phyloP scores from a whole-genome alignment of 2,888 invertebrate species.

The Oligia fasciuncula region DNA sequence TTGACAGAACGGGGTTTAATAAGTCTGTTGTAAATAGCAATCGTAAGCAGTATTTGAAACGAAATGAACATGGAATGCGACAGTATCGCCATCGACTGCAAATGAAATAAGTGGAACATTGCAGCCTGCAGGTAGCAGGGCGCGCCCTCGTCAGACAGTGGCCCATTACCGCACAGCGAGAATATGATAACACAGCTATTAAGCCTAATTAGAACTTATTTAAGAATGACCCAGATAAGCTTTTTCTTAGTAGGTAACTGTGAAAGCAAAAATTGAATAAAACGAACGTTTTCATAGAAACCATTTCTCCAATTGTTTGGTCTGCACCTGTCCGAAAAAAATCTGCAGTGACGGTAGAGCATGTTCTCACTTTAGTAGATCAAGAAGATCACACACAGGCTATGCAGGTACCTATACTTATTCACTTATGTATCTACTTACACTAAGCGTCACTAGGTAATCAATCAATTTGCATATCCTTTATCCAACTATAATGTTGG shows the following conservation, averaged over 20 bases:
- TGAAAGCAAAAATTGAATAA: not conserved
- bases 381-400: not conserved
- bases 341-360: too few species aligned
- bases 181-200: slow-evolving; percentile 23
- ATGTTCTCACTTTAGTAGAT: not conserved
- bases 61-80: slow-evolving; percentile 42
- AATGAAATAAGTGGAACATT: slow-evolving; percentile 25
- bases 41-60: slow-evolving; percentile 19
- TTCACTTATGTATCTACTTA: not conserved
- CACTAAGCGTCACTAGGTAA: not conserved
- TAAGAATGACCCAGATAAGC: not conserved
- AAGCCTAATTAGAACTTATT: slow-evolving; percentile 13
- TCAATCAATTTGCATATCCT: too few species aligned
- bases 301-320: not conserved
- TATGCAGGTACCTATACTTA: not conserved
- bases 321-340: too few species aligned
- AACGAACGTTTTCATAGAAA: not conserved
- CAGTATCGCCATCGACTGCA: slow-evolving; percentile 45
- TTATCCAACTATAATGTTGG: too few species aligned
- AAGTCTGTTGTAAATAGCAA: slow-evolving; percentile 24
- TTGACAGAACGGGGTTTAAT: slow-evolving; percentile 23
- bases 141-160: slow-evolving; percentile 9
- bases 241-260: not conserved
- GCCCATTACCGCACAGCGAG: slow-evolving; percentile 9
- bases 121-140: not conserved